Conservation (phyloP, 2,888 invertebrate genomes). For the Laothoe populi region DNA sequence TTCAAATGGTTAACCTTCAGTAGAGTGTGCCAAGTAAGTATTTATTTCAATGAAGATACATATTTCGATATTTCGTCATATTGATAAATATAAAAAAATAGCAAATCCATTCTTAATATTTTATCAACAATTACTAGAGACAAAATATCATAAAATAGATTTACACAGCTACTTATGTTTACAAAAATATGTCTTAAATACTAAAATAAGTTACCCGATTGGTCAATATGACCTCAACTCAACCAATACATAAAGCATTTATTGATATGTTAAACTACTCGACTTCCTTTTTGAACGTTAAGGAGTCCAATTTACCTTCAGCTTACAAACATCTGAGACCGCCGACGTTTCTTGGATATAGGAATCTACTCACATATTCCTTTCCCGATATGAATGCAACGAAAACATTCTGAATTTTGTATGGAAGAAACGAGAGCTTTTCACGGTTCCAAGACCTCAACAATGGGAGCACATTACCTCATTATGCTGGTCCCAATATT, state of each 20-base stretch:
- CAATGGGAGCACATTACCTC: background rate
- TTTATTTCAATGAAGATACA: too few species aligned
- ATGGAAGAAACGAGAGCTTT: background rate
- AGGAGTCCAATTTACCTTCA: constrained; percentile 14
- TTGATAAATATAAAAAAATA: too few species aligned
- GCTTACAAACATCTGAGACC: constrained; percentile 11
- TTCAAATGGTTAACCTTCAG: background rate
- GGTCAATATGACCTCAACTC: background rate
- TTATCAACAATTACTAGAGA: too few species aligned
- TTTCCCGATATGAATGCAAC: constrained; percentile 5
- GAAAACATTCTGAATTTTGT: background rate
- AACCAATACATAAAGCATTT: background rate
- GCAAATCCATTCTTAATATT: too few species aligned
- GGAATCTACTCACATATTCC: background rate
- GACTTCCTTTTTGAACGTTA: background rate
- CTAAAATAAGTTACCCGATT: background rate
- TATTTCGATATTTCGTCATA: too few species aligned
- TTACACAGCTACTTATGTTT: too few species aligned
- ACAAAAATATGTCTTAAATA: too few species aligned
- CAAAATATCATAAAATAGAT: too few species aligned
- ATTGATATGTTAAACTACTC: background rate
- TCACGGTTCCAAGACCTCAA: background rate
- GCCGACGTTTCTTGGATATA: background rate
- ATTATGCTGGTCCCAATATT: background rate
- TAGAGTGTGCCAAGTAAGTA: too few species aligned